These are phyloP conservation scores for Bicyclus anynana DNA, from an alignment of 1,140 invertebrate genomes.

Conservation along the genomic window DNA sequence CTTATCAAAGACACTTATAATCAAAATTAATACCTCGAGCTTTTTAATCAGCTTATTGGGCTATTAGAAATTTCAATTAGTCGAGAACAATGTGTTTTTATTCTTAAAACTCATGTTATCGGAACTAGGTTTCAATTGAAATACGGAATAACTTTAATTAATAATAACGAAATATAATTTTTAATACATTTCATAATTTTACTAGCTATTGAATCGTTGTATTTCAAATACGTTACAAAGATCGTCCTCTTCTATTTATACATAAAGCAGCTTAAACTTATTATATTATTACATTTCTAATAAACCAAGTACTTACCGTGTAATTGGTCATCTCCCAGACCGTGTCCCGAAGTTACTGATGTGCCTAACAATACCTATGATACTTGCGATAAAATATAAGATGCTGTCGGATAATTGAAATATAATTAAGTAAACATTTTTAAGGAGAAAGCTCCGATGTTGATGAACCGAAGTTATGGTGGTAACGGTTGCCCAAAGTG, in stretches of 20 bases:
- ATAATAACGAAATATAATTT: no score
- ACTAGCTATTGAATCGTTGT: constrained; percentile 35
- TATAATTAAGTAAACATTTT: constrained; percentile 12
- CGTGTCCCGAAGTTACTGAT: neutral
- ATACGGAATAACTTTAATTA: no score
- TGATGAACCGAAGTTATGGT: constrained; percentile 35
- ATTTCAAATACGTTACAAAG: constrained; percentile 33
- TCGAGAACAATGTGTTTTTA: neutral
- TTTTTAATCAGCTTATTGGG: constrained; percentile 9
- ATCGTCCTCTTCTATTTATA: constrained; percentile 5
- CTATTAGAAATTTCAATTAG: constrained; percentile 10
- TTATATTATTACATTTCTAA: neutral
- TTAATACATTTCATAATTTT: no score
- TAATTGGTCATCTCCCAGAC: constrained; percentile 26
- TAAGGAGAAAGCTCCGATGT: constrained; percentile 20
- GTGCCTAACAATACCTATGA: neutral
- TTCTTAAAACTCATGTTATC: neutral
- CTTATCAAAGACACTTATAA: constrained; percentile 36
- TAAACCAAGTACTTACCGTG: neutral
- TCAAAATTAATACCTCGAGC: constrained; percentile 24
- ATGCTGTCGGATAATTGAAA: constrained; percentile 17
- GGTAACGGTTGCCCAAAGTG: constrained; percentile 38
- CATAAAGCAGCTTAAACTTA: constrained; percentile 15
- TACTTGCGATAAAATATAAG: neutral
- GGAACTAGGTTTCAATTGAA: neutral